A percentile compares a stretch with the other conserved stretches of the same genome.
Conservation (phyloP, 2,888 invertebrate genomes). For the Nomada lathburiana region DNA sequence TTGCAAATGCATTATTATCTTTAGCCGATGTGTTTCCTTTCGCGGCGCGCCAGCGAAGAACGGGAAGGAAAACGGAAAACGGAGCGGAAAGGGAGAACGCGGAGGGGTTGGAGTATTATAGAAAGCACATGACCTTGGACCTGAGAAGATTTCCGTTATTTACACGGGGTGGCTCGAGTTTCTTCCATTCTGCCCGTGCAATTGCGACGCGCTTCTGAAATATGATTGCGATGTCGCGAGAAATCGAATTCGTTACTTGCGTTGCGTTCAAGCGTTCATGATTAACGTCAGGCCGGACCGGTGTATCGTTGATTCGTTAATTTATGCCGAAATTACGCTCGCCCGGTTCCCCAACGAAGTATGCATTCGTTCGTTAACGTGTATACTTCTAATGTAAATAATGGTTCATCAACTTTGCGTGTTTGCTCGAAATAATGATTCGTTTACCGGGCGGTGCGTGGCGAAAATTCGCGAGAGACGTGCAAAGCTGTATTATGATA, state of each 20-base stretch:
- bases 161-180: slow-evolving; percentile 19
- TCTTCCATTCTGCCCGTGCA: neutral
- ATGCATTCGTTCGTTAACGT: neutral
- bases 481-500: too few species aligned
- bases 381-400: slow-evolving; percentile 8
- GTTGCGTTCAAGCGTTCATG: neutral
- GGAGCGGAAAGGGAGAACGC: slow-evolving; percentile 24
- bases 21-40: slow-evolving; percentile 58
- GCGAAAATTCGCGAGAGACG: too few species aligned
- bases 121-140: slow-evolving; percentile 58
- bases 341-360: neutral
- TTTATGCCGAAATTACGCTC: neutral
- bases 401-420: neutral
- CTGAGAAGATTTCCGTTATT: slow-evolving; percentile 48
- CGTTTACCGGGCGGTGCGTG: too few species aligned
- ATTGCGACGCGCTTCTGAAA: slow-evolving; percentile 5
- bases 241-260: neutral
- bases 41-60: slow-evolving; percentile 9
- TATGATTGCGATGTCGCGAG: slow-evolving; percentile 1
- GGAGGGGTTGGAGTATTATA: slow-evolving; percentile 19
- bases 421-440: neutral
- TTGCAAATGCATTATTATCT: slow-evolving; percentile 80
- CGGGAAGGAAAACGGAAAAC: slow-evolving; percentile 8
- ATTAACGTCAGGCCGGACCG: neutral
- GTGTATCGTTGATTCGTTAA: slow-evolving; percentile 17